phyloP scores from a whole-genome alignment of 2,888 invertebrate species.

The Leptinotarsa rubiginosa region DNA sequence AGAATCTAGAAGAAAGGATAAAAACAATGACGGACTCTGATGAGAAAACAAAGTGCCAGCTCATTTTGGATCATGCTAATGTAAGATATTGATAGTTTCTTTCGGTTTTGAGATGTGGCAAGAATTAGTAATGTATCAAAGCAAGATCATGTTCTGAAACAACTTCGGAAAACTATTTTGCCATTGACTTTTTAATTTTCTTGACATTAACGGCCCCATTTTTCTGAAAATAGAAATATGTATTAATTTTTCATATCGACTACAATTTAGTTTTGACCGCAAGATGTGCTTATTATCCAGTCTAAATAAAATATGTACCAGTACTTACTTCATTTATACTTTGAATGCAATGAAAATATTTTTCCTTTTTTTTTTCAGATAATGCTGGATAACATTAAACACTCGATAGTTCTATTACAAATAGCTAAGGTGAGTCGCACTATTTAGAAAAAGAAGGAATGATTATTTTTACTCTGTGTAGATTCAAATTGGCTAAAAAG shows the following conservation, averaged over 20 bases:
- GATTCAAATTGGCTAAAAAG: too few species aligned
- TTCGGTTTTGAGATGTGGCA: background rate
- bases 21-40: conserved; percentile 72
- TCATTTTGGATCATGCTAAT: conserved; percentile 80
- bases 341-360: background rate
- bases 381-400: conserved; percentile 97
- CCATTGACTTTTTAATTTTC: conserved; percentile 45
- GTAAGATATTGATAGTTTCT: conserved; percentile 67
- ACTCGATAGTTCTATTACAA: conserved; percentile 97
- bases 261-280: too few species aligned
- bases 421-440: conserved; percentile 87
- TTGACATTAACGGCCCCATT: background rate
- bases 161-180: background rate
- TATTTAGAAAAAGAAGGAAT: too few species aligned
- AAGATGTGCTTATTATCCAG: too few species aligned
- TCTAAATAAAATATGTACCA: too few species aligned
- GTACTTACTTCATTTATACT: too few species aligned
- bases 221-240: too few species aligned
- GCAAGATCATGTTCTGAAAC: too few species aligned
- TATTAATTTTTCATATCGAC: too few species aligned
- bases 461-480: too few species aligned
- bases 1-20: conserved; percentile 79
- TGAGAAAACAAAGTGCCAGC: conserved; percentile 77
- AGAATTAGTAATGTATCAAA: too few species aligned
- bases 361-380: conserved; percentile 69